Base-by-base conservation (phyloP, 2,113 vertebrate genomes). In the Equus quagga region DNA sequence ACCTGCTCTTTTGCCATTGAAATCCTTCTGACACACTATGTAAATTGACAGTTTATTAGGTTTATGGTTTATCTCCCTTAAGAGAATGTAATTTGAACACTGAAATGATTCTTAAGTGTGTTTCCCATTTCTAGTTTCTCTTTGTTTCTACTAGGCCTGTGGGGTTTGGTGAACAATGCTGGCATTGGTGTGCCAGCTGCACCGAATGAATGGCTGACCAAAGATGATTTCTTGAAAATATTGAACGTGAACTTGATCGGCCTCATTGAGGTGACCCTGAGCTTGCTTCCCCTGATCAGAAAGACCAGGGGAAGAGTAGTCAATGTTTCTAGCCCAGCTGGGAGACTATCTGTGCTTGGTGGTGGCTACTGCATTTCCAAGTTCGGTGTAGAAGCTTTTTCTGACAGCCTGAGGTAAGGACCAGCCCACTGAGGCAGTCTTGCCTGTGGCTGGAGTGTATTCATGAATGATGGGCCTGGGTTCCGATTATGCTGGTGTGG, bases 221-320 rank as follows among this genome's bases (percentile, higher is more conserved):
- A 98, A 36, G 99, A 99, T 0, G 99, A 99, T 98, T 99, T 98
- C 24, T 78, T 98, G 26, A 98, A 96, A 95, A 99, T 98, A 2
- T 97, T 99, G 72, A 86, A 99, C 2, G 99, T 99, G 95, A 99
- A 99, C 98, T 98, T 99, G 97, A 78, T 98, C 0, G 99, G 99
- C 7, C 95, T 99, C 12, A 98, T 99, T 0, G 98, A 98, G 96
- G 99, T 99, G 98, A 99, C 99, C 0, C 98, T 99, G 94, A 98
- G 97, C 79, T 98, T 99, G 97, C 98, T 99, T 88, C 99, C 99
- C 2, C 98, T 99, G 69, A 85, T 99, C 96, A 99, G 98, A 94
- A 98, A 98, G 92, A 98, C 98, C n/a, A 97, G 87, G 0, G 99
- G 99, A 1, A 98, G 99, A 2, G 96, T 99, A 21, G 98, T 99